Percentiles rank a stretch among this genome's conserved stretches.
phyloP scores from a whole-genome alignment of 1,140 invertebrate species.

The Drosophila oshimai region DNA sequence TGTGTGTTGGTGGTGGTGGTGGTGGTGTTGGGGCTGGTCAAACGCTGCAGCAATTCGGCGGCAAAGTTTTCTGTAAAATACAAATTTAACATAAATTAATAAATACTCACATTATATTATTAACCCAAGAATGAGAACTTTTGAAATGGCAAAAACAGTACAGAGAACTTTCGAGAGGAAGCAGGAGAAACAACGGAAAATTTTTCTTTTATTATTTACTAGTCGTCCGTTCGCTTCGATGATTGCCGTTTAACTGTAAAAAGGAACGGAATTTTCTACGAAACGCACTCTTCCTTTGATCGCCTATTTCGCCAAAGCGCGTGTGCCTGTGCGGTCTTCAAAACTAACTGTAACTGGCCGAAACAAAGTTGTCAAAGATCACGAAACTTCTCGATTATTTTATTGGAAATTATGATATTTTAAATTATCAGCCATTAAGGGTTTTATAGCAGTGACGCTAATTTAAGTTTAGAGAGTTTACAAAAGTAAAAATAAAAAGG shows the following conservation, averaged over 20 bases:
- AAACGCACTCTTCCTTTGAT: neutral
- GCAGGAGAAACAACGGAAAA: slow-evolving; percentile 3
- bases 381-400: too few relatives aligned
- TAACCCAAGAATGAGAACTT: neutral
- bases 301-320: neutral
- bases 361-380: neutral
- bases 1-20: slow-evolving; percentile 15
- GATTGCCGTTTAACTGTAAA: slow-evolving; percentile 23
- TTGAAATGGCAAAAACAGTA: neutral
- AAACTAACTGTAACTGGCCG: neutral
- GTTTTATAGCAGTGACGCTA: too few relatives aligned
- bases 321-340: neutral
- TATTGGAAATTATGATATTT: neutral
- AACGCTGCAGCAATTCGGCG: slow-evolving; percentile 62
- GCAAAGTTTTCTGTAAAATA: slow-evolving; percentile 56
- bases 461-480: too few relatives aligned
- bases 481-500: too few relatives aligned
- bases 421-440: too few relatives aligned
- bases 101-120: slow-evolving; percentile 13
- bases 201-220: neutral
- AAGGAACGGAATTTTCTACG: neutral
- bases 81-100: slow-evolving; percentile 8
- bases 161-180: slow-evolving; percentile 15
- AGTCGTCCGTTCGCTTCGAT: slow-evolving; percentile 1
- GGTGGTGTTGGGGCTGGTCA: slow-evolving; percentile 39